These are phyloP conservation scores for Actinia equina DNA, from an alignment of 64 coral and sea anemone genomes.

Conservation along the genomic window DNA sequence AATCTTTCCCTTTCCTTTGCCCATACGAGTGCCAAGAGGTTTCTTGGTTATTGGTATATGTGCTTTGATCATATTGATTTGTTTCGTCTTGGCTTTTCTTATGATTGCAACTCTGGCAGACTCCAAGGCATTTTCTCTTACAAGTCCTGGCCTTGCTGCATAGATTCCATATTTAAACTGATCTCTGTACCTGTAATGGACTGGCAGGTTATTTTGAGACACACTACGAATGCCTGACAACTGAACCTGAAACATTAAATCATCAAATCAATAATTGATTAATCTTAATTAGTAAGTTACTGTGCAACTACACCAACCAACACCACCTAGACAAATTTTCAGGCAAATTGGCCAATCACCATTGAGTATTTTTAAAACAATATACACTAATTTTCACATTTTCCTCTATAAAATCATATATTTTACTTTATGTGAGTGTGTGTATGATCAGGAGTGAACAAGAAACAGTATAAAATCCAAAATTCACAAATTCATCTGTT, in stretches of 20 bases:
- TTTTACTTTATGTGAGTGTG: no score
- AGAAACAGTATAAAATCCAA: no score
- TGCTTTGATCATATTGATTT: conserved; percentile 86
- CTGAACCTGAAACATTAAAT: neutral
- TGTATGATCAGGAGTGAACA: no score
- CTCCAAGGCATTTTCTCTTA: conserved; percentile 84
- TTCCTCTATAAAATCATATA: no score
- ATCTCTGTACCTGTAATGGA: conserved; percentile 78
- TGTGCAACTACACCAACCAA: no score
- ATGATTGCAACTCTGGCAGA: conserved; percentile 86
- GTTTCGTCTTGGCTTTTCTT: conserved; percentile 92
- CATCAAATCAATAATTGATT: no score
- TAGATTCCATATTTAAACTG: conserved; percentile 88
- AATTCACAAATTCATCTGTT: no score
- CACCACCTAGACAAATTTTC: no score
- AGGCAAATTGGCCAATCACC: no score
- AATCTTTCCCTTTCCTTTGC: conserved; percentile 95
- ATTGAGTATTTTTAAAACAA: no score
- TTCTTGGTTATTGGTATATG: conserved; percentile 84
- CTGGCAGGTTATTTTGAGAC: conserved; percentile 22
- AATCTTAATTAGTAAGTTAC: no score
- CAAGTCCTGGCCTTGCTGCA: conserved; percentile 69
- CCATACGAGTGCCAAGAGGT: conserved; percentile 88
- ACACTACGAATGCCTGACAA: neutral
- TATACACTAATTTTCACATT: no score